phyloP scores from a whole-genome alignment of 2,113 vertebrate species.

The Gavialis gangeticus region DNA sequence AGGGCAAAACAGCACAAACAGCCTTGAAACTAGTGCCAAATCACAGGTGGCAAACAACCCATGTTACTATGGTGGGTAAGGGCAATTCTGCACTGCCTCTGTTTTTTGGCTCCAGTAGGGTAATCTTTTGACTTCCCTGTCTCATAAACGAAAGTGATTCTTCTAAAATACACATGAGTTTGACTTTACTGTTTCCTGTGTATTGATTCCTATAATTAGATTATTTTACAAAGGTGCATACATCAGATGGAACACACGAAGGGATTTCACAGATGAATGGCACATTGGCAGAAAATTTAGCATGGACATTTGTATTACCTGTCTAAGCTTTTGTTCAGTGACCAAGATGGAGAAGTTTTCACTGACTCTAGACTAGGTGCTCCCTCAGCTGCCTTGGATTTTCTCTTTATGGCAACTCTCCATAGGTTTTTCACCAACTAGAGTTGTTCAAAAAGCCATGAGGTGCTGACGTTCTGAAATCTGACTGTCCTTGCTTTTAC shows the following conservation, averaged over 20 bases:
- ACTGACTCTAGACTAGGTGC: fast-evolving
- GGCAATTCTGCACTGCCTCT: not conserved
- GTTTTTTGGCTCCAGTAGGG: not conserved
- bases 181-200: not conserved
- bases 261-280: not conserved
- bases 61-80: not conserved
- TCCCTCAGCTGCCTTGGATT: not conserved
- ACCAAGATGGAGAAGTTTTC: not conserved
- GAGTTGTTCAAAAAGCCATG: not conserved
- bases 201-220: not conserved
- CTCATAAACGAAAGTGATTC: not conserved
- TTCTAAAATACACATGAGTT: not conserved
- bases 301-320: fast-evolving
- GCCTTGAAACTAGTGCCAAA: not conserved
- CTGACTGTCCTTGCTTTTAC: not conserved
- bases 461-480: not conserved
- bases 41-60: not conserved
- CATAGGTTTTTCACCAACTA: not conserved
- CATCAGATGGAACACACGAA: not conserved
- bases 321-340: not conserved
- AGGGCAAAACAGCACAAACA: not conserved
- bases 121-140: not conserved
- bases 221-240: fast-evolving
- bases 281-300: not conserved
- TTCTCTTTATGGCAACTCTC: not conserved